Conservation (phyloP, 2,888 invertebrate genomes). For the Luperina nickerlii region DNA sequence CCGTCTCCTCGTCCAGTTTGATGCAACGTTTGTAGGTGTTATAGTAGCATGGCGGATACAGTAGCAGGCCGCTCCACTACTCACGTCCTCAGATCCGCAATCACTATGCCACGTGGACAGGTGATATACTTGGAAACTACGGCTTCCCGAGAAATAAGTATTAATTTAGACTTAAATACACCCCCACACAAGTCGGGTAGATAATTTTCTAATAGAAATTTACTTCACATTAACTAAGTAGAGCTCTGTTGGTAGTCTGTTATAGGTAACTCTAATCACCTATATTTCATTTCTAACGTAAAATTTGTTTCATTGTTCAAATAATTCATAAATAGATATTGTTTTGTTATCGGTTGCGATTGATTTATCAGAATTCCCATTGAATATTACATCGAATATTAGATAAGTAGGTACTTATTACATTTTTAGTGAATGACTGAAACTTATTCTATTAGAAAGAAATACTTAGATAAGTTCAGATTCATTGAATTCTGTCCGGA, state of each 20-base stretch:
- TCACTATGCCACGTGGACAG: slow-evolving; percentile 27
- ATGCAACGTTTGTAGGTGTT: slow-evolving; percentile 13
- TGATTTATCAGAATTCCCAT: slow-evolving; percentile 27
- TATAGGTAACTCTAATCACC: not conserved
- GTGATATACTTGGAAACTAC: not conserved
- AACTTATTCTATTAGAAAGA: not conserved
- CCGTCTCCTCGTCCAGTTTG: slow-evolving; percentile 34
- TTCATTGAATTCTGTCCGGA: not conserved
- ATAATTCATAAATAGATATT: slow-evolving; percentile 34
- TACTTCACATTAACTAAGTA: not conserved
- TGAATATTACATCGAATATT: slow-evolving; percentile 26
- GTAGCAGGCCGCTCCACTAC: not conserved
- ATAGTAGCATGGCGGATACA: slow-evolving; percentile 2
- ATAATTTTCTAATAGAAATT: not conserved
- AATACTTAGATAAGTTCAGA: not conserved
- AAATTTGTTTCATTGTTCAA: slow-evolving; percentile 6
- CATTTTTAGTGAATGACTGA: slow-evolving; percentile 38
- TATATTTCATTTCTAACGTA: not conserved
- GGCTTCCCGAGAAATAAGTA: not conserved
- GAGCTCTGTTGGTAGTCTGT: not conserved
- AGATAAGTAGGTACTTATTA: not conserved
- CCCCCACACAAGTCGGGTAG: not conserved
- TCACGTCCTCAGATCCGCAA: slow-evolving; percentile 1
- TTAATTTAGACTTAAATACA: not conserved
- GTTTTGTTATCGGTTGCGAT: slow-evolving; percentile 25